These are phyloP conservation scores for Sericinus montela DNA, from an alignment of 2,888 invertebrate species.

Conservation along the genomic window DNA sequence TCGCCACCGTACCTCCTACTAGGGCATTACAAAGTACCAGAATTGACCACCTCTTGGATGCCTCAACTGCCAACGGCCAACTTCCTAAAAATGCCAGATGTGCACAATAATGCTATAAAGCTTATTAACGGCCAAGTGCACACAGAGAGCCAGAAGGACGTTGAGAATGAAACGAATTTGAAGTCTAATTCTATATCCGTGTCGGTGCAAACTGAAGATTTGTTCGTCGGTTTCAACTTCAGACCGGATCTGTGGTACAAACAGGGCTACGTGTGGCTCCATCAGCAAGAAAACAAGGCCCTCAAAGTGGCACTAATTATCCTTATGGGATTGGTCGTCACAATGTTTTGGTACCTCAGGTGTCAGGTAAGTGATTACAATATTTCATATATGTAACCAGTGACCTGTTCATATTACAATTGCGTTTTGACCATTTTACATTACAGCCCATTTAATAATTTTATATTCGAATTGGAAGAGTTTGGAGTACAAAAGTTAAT, in stretches of 20 bases:
- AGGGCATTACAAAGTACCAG: slow-evolving; percentile 87
- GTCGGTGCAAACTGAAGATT: slow-evolving; percentile 80
- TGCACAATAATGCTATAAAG: slow-evolving; percentile 45
- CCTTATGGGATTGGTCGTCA: slow-evolving; percentile 82
- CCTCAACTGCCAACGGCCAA: slow-evolving; percentile 59
- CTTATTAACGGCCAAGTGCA: slow-evolving; percentile 65
- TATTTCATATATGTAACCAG: too few relatives aligned
- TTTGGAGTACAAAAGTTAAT: too few relatives aligned
- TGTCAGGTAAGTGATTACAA: slow-evolving; percentile 78
- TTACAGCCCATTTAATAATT: too few relatives aligned
- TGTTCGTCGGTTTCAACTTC: slow-evolving; percentile 62
- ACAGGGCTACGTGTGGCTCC: slow-evolving; percentile 80
- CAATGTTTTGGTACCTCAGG: slow-evolving; percentile 87
- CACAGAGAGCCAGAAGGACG: slow-evolving; percentile 49
- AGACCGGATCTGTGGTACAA: slow-evolving; percentile 65
- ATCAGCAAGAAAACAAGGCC: slow-evolving; percentile 87
- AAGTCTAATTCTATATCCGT: slow-evolving; percentile 68
- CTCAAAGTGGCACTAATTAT: slow-evolving; percentile 84
- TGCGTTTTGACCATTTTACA: too few relatives aligned
- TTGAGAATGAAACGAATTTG: slow-evolving; percentile 64
- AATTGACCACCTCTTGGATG: slow-evolving; percentile 72
- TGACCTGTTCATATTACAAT: too few relatives aligned
- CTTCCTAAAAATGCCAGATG: slow-evolving; percentile 43
- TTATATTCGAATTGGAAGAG: too few relatives aligned
- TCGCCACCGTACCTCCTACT: slow-evolving; percentile 69